Base-by-base conservation (phyloP, 2,888 invertebrate genomes). In the Dryomyza anilis region DNA sequence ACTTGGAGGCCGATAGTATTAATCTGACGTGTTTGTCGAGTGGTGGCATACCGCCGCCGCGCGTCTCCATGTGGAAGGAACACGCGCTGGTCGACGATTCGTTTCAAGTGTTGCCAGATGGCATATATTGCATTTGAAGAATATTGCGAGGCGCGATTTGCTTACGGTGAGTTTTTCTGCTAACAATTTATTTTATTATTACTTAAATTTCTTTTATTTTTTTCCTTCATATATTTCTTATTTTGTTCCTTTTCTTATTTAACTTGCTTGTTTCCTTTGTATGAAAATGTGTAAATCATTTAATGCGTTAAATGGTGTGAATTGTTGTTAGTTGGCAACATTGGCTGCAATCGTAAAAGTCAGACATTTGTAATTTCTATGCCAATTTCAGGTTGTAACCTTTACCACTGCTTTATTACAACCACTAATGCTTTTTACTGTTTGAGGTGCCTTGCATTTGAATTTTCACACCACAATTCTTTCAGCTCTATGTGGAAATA, bases 21-120 rank as follows among this genome's bases (percentile, higher is more conserved):
- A 89, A 90, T 76, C 84, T 93, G 68, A 91, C 91, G 25, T 93
- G 93, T 78, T 86, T 90, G 61, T 91, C 92, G 46, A 88, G 89
- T 71, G 91, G 91, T 77, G 91, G 91, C 86, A 83, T 88, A 14
- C 90, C 90, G 1, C 85, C 87, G 6, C 88, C 90, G 0, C 81
- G 88, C 53, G 89, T 91, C 0, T 88, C 90, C 1, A 91, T 90
- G 91, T 90, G 89, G 89, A 87, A 87, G 66, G 86, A 89, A 4
- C 88, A 89, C 72, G 88, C 88, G 2, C 83, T 89, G 1, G 84
- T 89, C 21, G 88, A 89, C 65, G 89, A 90, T 77, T 87, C 89
- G 61, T 83, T 78, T 74, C 78, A 82, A 74, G 76, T 81, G 61
- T 73, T 83, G 67, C 81, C 82, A 63, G 83, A 84, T 72, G 83